Evolutionary conservation across 2,888 invertebrate species (phyloP), one percentile per base, ranked within the genome.

Genomic region (Synanthedon vespiformis): DNA sequence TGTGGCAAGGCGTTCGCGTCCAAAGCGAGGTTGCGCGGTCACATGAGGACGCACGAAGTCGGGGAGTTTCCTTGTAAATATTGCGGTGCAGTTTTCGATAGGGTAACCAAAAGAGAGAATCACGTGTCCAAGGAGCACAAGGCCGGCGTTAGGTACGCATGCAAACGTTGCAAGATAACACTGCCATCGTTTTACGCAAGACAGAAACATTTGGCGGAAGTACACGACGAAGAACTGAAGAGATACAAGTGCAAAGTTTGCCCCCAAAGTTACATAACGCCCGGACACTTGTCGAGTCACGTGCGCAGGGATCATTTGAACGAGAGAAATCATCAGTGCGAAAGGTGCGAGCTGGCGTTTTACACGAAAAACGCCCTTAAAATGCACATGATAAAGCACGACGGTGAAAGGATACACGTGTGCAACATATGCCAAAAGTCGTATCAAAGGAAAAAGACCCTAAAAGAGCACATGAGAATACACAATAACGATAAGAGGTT

Each of bases 361-460:
- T 89, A 88, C 52, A 87, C 88, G 0, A 85, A 85, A 55, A 89
- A 89, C 51, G 88, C 89, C 5, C 62, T 90, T 27, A 89, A 89
- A 55, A 88, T 88, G 77, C 90, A 90, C 55, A 88, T 88, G 84
- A 88, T 89, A 1, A 89, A 87, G 12, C 90, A 90, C 48, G 88
- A 89, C 1, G 89, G 88, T 0, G 85, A 86, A 22, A 61, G 89
- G 13, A 89, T 89, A 22, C 89, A 88, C 27, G 73, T 77, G 0
- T 90, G 90, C 55, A 74, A 72, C 6, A 74, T 89, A 0, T 90
- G 90, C 51, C 72, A 83, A 52, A 89, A 89, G 61, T 78, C 82
- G 0, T 88, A 88, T 56, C 86, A 86, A 52, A 68, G 88, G 52
- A 81, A 83, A 58, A 85, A 85, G 51, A 87, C 87, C 0, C 51